Evolutionary conservation across 2,113 vertebrate genomes (phyloP).

Genomic region (Eolophus roseicapilla): DNA sequence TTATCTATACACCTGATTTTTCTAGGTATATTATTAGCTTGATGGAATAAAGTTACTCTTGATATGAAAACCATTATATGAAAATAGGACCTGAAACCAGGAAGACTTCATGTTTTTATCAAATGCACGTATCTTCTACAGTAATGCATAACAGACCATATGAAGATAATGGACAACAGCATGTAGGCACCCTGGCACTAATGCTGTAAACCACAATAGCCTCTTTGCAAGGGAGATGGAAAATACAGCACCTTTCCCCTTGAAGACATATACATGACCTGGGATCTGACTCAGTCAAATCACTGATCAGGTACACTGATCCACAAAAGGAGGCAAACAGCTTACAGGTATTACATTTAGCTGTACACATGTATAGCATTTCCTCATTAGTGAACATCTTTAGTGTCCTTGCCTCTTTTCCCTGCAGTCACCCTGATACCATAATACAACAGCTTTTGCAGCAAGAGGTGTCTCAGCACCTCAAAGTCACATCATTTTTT

Average conservation of each 20-base stretch:
- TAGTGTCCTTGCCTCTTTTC: background rate
- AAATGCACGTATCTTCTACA: background rate
- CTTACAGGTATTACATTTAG: background rate
- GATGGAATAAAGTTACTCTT: background rate
- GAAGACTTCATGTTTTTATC: background rate
- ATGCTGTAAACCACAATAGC: background rate
- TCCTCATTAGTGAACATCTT: background rate
- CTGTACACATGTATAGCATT: background rate
- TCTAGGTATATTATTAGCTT: background rate
- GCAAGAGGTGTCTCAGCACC: background rate
- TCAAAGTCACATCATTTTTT: background rate
- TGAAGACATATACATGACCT: background rate
- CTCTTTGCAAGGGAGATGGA: background rate
- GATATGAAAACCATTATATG: background rate
- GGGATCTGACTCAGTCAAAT: background rate
- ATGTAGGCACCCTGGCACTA: background rate
- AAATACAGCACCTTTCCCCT: background rate
- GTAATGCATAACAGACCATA: too few species aligned
- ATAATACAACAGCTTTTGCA: background rate
- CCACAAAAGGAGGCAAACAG: background rate
- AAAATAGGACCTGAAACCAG: background rate
- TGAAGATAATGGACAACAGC: background rate
- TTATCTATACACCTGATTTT: background rate
- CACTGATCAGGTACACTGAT: background rate
- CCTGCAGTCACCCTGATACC: background rate